These are phyloP conservation scores for Pangasius macronema DNA, from an alignment of 2,797 vertebrate genomes.

Conservation along the genomic window DNA sequence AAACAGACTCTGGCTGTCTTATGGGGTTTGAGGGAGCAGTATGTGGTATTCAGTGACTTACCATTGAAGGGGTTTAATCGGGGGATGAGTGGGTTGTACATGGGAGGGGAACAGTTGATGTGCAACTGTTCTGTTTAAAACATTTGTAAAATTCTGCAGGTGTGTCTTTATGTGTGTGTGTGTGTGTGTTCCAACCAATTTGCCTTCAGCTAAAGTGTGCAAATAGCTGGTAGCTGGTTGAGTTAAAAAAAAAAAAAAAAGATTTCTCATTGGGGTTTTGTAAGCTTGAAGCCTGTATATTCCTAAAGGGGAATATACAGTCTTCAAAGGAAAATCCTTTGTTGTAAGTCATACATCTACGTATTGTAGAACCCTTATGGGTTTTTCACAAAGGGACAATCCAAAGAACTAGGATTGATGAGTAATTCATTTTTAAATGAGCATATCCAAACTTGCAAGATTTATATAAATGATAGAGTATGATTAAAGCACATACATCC, in stretches of 20 bases:
- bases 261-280: neutral
- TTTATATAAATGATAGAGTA: neutral
- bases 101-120: neutral
- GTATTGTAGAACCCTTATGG: neutral
- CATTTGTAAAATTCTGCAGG: neutral
- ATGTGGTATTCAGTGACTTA: neutral
- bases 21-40: neutral
- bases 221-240: neutral
- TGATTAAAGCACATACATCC: neutral
- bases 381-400: neutral
- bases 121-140: neutral
- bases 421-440: neutral
- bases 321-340: neutral
- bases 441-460: neutral
- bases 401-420: neutral
- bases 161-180: neutral
- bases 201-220: conserved; percentile 20
- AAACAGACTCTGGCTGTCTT: neutral
- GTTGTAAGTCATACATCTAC: neutral
- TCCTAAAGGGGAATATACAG: neutral
- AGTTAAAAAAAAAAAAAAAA: neutral
- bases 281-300: neutral
- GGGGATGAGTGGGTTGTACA: neutral
- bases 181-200: conserved; percentile 11
- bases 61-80: neutral